Base-by-base conservation (phyloP, 2,797 vertebrate genomes). In the Parambassis ranga region DNA sequence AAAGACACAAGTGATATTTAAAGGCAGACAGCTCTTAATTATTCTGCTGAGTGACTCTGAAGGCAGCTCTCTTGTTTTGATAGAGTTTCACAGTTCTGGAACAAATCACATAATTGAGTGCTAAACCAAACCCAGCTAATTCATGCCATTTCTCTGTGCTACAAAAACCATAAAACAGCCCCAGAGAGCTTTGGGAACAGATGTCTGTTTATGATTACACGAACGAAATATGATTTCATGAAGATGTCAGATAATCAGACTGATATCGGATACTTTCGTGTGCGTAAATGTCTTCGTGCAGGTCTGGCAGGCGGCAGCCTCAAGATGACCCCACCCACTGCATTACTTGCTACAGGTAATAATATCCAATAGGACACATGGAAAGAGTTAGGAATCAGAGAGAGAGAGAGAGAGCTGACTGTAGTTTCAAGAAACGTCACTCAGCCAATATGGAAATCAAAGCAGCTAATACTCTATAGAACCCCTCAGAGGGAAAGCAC, bases 301-400 rank as follows among this genome's bases (percentile, higher is more conserved):
- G 53, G 66, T 67, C 27, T 52, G 63, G 53, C 52, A 75, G 73
- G 43, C 28, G 1, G 57, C 62, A 61, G 53, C 52, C 59, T 55
- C 18, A 4, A 30, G 51, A 39, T 46, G 81, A 75, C 65, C 37
- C 74, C 74, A 20, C 72, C 79, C 71, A 62, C 59, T 49, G 28
- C 55, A 32, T 32, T 10, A 9, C 60, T 60, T 43, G 20, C 44
- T 76, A 74, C 82, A 87, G 84, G 87, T 89, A 80, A 85, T n/a
- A n/a, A n/a, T n/a, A n/a, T 76, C 59, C 60, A 65, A 62, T 31
- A 38, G 39, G 70, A 80, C 62, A 78, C 66, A 70, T 74, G 65
- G 67, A 70, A 83, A 68, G 47, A 22, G 52, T 89, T 68, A 73
- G 26, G 15, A 3, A 38, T 42, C 35, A 11, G 28, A 60, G 30